A percentile compares a stretch with the other conserved stretches of the same genome.
These are phyloP conservation scores for Scalopus aquaticus DNA, from an alignment of 2,113 vertebrate species.

Conservation along the genomic window DNA sequence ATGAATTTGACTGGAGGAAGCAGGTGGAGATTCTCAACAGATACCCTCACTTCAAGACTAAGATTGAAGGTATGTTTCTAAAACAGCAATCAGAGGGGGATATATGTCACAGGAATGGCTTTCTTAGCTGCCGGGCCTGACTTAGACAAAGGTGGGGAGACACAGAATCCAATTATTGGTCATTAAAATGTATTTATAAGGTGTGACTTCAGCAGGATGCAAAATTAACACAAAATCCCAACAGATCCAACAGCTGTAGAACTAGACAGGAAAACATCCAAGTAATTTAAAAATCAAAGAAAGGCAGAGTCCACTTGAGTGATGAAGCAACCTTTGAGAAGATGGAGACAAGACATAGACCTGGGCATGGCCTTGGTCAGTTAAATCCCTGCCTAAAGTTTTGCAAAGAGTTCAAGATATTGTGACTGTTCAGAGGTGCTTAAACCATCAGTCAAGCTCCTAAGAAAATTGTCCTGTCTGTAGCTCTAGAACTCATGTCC, in stretches of 20 bases:
- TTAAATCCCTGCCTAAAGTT: background rate
- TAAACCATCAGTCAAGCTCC: background rate
- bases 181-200: background rate
- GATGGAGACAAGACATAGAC: background rate
- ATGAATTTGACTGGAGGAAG: slow-evolving; percentile 86
- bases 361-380: accelerated
- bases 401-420: background rate
- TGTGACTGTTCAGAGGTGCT: background rate
- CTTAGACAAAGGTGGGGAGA: background rate
- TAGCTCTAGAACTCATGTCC: background rate
- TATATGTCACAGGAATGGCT: accelerated
- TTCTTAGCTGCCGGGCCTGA: accelerated
- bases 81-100: background rate
- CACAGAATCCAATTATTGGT: background rate
- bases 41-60: slow-evolving; percentile 89
- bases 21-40: slow-evolving; percentile 87
- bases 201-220: background rate
- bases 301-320: background rate
- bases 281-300: background rate
- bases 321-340: background rate
- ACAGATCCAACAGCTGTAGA: background rate
- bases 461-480: background rate
- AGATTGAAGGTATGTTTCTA: slow-evolving; percentile 86
- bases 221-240: background rate
- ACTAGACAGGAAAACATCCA: background rate